Evolutionary conservation across 1,140 invertebrate genomes (phyloP), one percentile per base, ranked within the genome.

Genomic region (Ladona fulva): DNA sequence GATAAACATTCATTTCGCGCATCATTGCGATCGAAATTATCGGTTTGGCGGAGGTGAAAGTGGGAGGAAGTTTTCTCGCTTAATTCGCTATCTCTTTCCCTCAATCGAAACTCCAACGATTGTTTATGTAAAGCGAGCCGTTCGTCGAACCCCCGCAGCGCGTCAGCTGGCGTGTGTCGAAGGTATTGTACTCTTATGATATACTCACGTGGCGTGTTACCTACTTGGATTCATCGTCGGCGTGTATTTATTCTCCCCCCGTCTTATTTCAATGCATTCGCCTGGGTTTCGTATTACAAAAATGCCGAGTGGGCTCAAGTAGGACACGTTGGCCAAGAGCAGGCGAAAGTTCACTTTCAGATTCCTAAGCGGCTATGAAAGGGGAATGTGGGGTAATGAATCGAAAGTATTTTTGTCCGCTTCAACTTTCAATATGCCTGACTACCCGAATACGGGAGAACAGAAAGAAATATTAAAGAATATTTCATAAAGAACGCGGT

Each of bases 281-380:
- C 52, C 14, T 22, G 52, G 52, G 52, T 66, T 66, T 66, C 52
- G 16, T 19, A 66, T 66, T 66, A 19, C 52, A 66, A 66, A 66
- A 66, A 66, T 22, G 52, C 52, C 52, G 52, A 16, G 52, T 22
- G 52, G 16, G 52, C 16, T 22, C 52, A 66, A 66, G 16, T 66
- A 22, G 52, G 52, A 66, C 52, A 22, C 14, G 52, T 66, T 66
- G 52, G 52, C 52, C 52, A 66, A 66, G 52, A 66, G 12, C n/a
- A 22, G 52, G 52, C 52, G 52, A 66, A 66, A 66, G 52, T 66
- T 66, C 52, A 66, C 52, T 66, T 66, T 66, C 52, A 66, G 52
- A 66, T 22, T 16, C 16, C 52, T 66, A 22, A 66, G 52, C 52
- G 52, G 12, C 52, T 66, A 22, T 66, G 52, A 66, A 66, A 66